A percentile compares a stretch with the other conserved stretches of the same genome.
Conservation (phyloP, 2,113 vertebrate species). For the Tapirus terrestris region DNA sequence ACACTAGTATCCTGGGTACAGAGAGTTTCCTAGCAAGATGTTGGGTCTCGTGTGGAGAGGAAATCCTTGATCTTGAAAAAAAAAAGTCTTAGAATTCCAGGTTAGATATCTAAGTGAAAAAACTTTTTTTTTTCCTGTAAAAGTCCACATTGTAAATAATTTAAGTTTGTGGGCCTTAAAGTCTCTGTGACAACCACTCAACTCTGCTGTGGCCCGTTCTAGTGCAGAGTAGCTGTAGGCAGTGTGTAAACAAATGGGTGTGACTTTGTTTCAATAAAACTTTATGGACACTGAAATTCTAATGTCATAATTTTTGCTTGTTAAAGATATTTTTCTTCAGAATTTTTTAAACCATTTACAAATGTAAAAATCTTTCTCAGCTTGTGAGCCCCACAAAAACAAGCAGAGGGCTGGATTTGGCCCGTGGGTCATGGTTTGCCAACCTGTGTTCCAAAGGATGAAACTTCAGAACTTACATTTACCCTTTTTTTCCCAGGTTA, state of each 20-base stretch:
- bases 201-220: background rate
- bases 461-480: background rate
- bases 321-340: background rate
- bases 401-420: too few relatives aligned
- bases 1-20: background rate
- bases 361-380: background rate
- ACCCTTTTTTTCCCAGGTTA: background rate
- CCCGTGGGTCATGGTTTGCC: background rate
- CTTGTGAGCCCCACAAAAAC: background rate
- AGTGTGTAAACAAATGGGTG: background rate
- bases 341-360: background rate
- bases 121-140: background rate
- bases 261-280: background rate
- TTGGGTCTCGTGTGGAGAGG: background rate
- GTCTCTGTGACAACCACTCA: background rate
- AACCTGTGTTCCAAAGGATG: background rate
- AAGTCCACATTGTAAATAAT: background rate
- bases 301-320: background rate
- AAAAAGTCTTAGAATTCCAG: background rate
- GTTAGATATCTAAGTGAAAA: background rate
- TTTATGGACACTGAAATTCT: background rate
- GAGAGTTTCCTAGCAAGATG: background rate
- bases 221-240: too few relatives aligned
- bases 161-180: rapidly evolving
- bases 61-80: background rate